Evolutionary conservation across 37 sponge, comb jelly and placozoan species (phyloP).

Genomic region (Agelas oroides): DNA sequence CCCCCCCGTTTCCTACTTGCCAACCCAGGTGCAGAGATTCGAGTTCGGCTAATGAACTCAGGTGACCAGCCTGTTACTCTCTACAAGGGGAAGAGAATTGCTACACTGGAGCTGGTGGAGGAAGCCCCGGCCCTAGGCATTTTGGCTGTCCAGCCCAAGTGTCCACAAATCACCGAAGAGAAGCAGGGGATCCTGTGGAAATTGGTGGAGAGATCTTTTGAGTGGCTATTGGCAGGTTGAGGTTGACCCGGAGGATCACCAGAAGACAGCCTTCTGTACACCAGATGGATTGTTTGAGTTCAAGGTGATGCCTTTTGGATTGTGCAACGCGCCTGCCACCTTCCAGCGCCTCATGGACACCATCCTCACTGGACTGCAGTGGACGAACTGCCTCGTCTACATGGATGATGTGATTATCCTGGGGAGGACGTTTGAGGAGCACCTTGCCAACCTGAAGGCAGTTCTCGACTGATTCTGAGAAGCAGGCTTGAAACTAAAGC

Average conservation of each 20-base stretch:
- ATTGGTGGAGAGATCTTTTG: constrained; percentile 1
- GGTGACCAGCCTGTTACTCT: neutral
- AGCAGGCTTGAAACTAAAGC: constrained; percentile 42
- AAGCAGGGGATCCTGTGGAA: constrained; percentile 1
- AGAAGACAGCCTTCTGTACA: neutral
- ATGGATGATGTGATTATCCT: too few relatives aligned
- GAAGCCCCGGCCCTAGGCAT: neutral
- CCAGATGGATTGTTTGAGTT: neutral
- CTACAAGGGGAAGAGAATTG: constrained; percentile 2
- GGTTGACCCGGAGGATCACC: neutral
- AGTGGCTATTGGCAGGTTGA: too few relatives aligned
- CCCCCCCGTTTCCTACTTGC: too few relatives aligned
- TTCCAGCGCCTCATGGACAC: too few relatives aligned
- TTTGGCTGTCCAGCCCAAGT: neutral
- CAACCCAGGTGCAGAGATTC: too few relatives aligned
- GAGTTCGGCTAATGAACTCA: constrained; percentile 13
- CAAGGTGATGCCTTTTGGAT: too few relatives aligned
- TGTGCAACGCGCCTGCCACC: too few relatives aligned
- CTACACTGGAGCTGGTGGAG: constrained; percentile 19
- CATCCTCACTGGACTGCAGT: too few relatives aligned
- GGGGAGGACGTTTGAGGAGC: too few relatives aligned
- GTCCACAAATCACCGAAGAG: neutral
- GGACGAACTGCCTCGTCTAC: too few relatives aligned
- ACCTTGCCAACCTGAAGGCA: too few relatives aligned
- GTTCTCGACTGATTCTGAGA: constrained; percentile 10